Base-by-base conservation (phyloP, 92 coral and sea anemone species). In the Isaurus tuberculatus region DNA sequence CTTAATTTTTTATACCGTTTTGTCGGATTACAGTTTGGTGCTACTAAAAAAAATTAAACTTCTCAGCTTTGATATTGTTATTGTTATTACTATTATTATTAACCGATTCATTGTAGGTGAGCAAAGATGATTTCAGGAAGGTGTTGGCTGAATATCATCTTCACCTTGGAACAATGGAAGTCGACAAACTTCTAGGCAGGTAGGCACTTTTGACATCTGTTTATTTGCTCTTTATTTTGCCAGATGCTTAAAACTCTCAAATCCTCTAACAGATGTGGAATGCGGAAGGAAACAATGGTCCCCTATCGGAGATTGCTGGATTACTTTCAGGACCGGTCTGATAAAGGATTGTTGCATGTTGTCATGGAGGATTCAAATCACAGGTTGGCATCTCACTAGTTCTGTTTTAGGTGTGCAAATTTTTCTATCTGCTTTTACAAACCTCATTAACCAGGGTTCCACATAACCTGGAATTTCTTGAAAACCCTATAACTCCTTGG, bases 131-230 rank as follows among this genome's bases (percentile, higher is more conserved):
- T 22, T 93, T 93, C 72, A 94, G 98, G 83, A 86, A 89, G 48
- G 90, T 88, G 8, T 72, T 93, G 44, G 88, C 94, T 40, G 87
- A 78, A 63, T 89, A 88, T 83, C 93, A 78, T 46, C 69, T 93
- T 58, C 89, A 86, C 55, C 91, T 93, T 57, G 93, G 94, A 42
- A 81, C 92, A 37, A 86, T 84, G 49, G 98, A 93, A 85, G 74
- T 79, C 43, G 98, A 93, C 34, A 91, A 87, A 70, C 88, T 93
- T 29, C 86, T 93, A 7, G 89, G 89, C 17, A 93, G 98, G 98
- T 93, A 70, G 0, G 79, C 31, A 13, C 27, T 61, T 17, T 16
- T 13, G 37, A 23, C 23, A 29, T 14, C 20, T 3, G 5, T 43
- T 58, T 23, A 8, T 23, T 8, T 26, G 3, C 2, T 10, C 23